phyloP scores from a whole-genome alignment of 1,140 invertebrate genomes.

The Monochamus saltuarius region DNA sequence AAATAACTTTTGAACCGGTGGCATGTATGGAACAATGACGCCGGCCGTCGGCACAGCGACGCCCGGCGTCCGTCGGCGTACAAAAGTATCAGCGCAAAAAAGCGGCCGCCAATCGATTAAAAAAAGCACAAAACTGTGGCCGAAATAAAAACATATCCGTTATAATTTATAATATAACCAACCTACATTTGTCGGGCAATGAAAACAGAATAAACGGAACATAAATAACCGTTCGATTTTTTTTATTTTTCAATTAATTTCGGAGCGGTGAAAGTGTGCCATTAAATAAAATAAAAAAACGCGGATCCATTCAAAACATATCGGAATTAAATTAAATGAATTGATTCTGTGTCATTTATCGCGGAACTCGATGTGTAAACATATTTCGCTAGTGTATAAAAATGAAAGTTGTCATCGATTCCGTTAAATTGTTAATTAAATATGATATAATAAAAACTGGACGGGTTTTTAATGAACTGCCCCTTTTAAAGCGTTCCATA shows the following conservation, averaged over 20 bases:
- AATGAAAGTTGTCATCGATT: conserved; percentile 27
- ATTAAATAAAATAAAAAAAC: conserved; percentile 24
- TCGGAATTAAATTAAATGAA: conserved; percentile 23
- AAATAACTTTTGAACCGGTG: conserved; percentile 5
- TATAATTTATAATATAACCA: conserved; percentile 23
- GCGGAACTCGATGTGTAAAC: conserved; percentile 16
- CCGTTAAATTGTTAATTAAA: neutral
- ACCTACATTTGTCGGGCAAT: conserved; percentile 9
- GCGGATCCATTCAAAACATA: conserved; percentile 22
- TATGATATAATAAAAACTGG: too few relatives aligned
- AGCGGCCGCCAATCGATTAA: conserved; percentile 20
- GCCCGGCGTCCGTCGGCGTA: conserved; percentile 18
- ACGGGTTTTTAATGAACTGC: too few relatives aligned
- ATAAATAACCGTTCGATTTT: conserved; percentile 23
- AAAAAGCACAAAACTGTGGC: conserved; percentile 17
- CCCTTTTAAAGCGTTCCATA: too few relatives aligned
- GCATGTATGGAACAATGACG: conserved; percentile 12
- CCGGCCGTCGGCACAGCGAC: conserved; percentile 17
- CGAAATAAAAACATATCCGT: conserved; percentile 26
- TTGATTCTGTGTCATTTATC: conserved; percentile 25
- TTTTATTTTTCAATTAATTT: conserved; percentile 24
- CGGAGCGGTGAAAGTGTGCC: conserved; percentile 24
- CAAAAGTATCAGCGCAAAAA: conserved; percentile 3
- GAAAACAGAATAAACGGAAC: conserved; percentile 17
- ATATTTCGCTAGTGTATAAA: conserved; percentile 24